These are phyloP conservation scores for Andrena fulva DNA, from an alignment of 2,888 invertebrate species.

Conservation along the genomic window DNA sequence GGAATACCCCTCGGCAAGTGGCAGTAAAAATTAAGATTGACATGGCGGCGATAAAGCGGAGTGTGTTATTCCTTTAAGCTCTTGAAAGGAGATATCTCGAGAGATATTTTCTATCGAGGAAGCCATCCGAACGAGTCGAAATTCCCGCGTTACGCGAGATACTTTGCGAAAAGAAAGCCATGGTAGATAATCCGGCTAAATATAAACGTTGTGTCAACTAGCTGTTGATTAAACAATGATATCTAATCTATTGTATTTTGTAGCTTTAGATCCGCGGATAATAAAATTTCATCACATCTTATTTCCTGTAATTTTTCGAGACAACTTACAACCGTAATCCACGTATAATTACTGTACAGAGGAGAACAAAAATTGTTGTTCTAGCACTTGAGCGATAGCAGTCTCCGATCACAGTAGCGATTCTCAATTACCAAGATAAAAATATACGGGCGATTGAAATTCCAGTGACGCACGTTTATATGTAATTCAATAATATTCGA, in stretches of 20 bases:
- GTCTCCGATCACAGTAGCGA: background rate
- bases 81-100: conserved; percentile 1
- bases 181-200: conserved; percentile 45
- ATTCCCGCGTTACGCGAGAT: conserved; percentile 5
- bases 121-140: conserved; percentile 4
- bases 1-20: background rate
- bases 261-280: conserved; percentile 23
- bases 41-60: background rate
- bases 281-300: conserved; percentile 23
- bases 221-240: conserved; percentile 57
- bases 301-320: conserved; percentile 20
- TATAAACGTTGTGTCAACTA: conserved; percentile 50
- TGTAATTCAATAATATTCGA: background rate
- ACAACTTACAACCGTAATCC: background rate
- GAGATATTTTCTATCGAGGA: conserved; percentile 2
- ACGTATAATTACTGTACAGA: too few relatives aligned
- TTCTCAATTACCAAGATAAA: background rate
- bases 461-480: background rate
- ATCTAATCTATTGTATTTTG: conserved; percentile 59
- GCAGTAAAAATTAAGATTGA: background rate
- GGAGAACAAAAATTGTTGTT: background rate
- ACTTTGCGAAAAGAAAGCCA: conserved; percentile 16
- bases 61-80: background rate
- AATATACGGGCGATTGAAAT: background rate
- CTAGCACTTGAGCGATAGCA: background rate